A percentile compares a stretch with the other conserved stretches of the same genome.
Conservation (phyloP, 2,888 invertebrate genomes). For the Petrolisthes cinctipes region DNA sequence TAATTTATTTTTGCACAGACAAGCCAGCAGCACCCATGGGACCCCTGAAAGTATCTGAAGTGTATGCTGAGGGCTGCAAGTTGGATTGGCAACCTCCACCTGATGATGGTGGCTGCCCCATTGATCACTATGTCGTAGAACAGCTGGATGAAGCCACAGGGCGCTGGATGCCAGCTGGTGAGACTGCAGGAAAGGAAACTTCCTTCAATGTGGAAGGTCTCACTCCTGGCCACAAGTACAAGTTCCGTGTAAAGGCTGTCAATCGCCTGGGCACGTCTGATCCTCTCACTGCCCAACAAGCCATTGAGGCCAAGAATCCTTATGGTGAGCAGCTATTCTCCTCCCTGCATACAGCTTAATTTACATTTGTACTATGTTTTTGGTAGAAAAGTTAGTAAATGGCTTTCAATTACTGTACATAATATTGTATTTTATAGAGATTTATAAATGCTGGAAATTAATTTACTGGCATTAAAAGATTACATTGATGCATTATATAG, state of each 20-base stretch:
- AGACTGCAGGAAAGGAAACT: slow-evolving; percentile 88
- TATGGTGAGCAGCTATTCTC: slow-evolving; percentile 77
- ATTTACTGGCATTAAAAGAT: no score
- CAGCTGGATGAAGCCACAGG: slow-evolving; percentile 92
- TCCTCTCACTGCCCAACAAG: slow-evolving; percentile 87
- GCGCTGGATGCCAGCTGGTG: slow-evolving; percentile 92
- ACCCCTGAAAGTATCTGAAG: slow-evolving; percentile 89
- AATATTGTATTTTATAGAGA: no score
- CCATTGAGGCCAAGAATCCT: slow-evolving; percentile 96
- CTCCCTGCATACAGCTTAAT: no score
- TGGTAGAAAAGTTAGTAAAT: no score
- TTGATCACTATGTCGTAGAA: slow-evolving; percentile 94
- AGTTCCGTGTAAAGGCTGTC: slow-evolving; percentile 95
- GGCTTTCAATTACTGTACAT: no score
- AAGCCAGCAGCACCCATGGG: slow-evolving; percentile 92
- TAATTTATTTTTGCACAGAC: slow-evolving; percentile 72
- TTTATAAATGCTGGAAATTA: no score
- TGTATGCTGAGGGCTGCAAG: slow-evolving; percentile 90
- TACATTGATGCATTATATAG: no score
- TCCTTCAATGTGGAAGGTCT: slow-evolving; percentile 84
- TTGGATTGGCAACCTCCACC: slow-evolving; percentile 92
- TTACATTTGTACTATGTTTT: no score
- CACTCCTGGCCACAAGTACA: slow-evolving; percentile 94
- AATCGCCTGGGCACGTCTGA: slow-evolving; percentile 98
- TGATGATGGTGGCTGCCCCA: slow-evolving; percentile 94